These are phyloP conservation scores for Ferdinandea cuprea DNA, from an alignment of 2,888 invertebrate genomes.

Conservation along the genomic window DNA sequence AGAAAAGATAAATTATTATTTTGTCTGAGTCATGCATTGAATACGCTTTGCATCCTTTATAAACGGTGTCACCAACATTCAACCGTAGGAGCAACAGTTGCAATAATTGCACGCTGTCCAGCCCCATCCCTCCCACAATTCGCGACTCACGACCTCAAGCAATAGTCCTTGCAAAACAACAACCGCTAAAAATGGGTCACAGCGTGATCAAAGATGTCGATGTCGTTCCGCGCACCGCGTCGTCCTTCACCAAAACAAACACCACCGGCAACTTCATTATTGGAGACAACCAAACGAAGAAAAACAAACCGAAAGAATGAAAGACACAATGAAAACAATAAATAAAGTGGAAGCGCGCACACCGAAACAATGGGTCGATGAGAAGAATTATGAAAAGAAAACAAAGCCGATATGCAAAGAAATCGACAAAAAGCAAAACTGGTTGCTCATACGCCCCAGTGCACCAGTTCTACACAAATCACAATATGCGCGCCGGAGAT, in stretches of 20 bases:
- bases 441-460: constrained; percentile 66
- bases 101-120: constrained; percentile 45
- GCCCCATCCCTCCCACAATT: neutral
- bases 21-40: constrained; percentile 55
- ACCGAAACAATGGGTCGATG: constrained; percentile 33
- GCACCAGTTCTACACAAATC: constrained; percentile 61
- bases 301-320: constrained; percentile 4
- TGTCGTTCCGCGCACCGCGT: constrained; percentile 25
- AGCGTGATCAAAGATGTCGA: constrained; percentile 68
- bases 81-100: constrained; percentile 65
- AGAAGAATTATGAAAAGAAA: constrained; percentile 52
- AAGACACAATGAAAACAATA: constrained; percentile 57
- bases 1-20: constrained; percentile 41
- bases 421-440: constrained; percentile 49
- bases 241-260: constrained; percentile 5
- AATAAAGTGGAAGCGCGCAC: constrained; percentile 61
- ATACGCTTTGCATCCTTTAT: constrained; percentile 35
- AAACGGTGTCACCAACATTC: constrained; percentile 57
- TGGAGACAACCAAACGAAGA: constrained; percentile 49
- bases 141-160: constrained; percentile 54
- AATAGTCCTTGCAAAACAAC: constrained; percentile 12
- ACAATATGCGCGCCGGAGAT: constrained; percentile 37
- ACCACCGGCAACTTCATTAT: constrained; percentile 58
- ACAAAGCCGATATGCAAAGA: constrained; percentile 46
- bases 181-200: constrained; percentile 47